Conservation (phyloP, 2,113 vertebrate genomes). For the Halcyon malimbica region DNA sequence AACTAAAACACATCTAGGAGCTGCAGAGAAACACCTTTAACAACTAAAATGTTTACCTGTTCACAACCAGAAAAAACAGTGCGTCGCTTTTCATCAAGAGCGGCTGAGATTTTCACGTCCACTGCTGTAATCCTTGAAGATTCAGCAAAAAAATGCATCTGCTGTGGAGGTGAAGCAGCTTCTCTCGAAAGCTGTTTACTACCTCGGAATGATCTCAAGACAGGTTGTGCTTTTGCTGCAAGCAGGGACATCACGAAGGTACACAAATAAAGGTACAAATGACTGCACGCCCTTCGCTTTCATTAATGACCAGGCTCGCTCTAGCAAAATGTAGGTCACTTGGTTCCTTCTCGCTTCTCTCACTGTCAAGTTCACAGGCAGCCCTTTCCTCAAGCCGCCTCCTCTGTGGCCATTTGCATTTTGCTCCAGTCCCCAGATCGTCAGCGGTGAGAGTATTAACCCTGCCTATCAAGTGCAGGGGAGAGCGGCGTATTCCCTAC, state of each 20-base stretch:
- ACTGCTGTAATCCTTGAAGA: neutral
- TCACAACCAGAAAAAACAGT: neutral
- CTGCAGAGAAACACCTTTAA: neutral
- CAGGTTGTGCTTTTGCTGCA: neutral
- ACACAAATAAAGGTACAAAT: neutral
- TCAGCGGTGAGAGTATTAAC: constrained; percentile 5
- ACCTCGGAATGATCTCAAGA: neutral
- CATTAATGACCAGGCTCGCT: neutral
- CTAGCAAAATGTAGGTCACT: constrained; percentile 38
- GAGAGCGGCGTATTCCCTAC: neutral
- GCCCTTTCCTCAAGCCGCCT: neutral
- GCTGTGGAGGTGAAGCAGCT: neutral
- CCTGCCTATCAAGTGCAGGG: neutral
- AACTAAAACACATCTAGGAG: neutral
- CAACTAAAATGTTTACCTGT: neutral
- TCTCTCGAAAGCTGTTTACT: neutral
- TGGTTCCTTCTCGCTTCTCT: neutral
- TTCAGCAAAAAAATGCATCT: neutral
- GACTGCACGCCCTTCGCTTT: neutral
- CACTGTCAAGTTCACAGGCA: neutral
- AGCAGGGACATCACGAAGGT: neutral
- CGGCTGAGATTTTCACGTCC: neutral
- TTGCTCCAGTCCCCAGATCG: neutral
- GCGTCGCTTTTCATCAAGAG: neutral
- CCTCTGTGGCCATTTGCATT: constrained; percentile 16